phyloP scores from a whole-genome alignment of 2,113 vertebrate species.

The Larimichthys crocea region DNA sequence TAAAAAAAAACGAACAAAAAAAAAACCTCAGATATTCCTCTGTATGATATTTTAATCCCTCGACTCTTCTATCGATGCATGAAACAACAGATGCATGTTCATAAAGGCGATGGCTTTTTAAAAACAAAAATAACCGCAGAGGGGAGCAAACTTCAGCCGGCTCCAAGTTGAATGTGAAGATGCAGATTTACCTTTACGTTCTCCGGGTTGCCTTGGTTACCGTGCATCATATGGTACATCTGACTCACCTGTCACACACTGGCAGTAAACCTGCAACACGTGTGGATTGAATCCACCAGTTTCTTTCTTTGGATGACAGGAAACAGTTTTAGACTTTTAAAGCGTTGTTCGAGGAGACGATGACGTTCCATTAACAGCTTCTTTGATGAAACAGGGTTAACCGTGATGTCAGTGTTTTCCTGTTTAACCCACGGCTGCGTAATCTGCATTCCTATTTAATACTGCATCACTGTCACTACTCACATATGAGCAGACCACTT shows the following conservation, averaged over 20 bases:
- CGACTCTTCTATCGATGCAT: conserved; percentile 35
- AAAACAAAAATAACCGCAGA: neutral
- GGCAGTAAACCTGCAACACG: conserved; percentile 10
- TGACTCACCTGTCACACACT: conserved; percentile 1
- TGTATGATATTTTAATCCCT: conserved; percentile 8
- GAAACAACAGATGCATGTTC: conserved; percentile 46
- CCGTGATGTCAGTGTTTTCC: neutral
- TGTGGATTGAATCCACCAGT: neutral
- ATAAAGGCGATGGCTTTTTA: conserved; percentile 32
- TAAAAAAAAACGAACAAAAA: neutral
- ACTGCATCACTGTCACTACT: conserved; percentile 22
- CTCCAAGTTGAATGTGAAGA: conserved; percentile 70
- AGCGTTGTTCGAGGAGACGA: neutral
- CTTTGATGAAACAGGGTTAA: conserved; percentile 3
- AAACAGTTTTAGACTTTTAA: neutral
- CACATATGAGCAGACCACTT: conserved; percentile 35
- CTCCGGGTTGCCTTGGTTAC: conserved; percentile 78
- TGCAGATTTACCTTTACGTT: conserved; percentile 79
- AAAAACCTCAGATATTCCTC: neutral
- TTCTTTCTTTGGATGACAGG: conserved; percentile 4
- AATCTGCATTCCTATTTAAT: conserved; percentile 30
- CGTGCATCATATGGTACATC: conserved; percentile 42
- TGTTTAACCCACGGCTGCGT: neutral
- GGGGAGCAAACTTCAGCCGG: conserved; percentile 13
- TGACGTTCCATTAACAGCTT: neutral